These are phyloP conservation scores for Pogonocherus hispidulus DNA, from an alignment of 2,888 invertebrate species.

Conservation along the genomic window DNA sequence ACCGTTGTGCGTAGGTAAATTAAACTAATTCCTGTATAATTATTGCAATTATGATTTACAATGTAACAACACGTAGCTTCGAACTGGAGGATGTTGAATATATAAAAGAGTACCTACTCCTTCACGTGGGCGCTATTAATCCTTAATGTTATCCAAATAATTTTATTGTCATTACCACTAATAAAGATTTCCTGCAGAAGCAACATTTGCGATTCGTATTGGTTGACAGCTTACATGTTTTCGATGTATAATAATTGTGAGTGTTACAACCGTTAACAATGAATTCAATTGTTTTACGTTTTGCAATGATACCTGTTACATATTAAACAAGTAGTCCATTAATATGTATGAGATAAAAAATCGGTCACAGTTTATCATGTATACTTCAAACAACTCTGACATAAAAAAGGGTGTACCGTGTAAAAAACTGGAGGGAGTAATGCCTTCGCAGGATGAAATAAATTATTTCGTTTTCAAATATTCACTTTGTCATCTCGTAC, in stretches of 20 bases:
- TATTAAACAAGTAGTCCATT: background rate
- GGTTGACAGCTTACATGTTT: slow-evolving; percentile 11
- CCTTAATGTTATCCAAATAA: slow-evolving; percentile 46
- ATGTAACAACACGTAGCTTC: slow-evolving; percentile 9
- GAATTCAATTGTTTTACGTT: background rate
- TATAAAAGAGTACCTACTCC: slow-evolving; percentile 10
- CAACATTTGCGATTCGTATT: slow-evolving; percentile 9
- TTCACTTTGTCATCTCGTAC: too few species aligned
- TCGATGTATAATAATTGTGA: background rate
- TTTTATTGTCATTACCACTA: slow-evolving; percentile 48
- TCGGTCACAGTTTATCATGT: background rate
- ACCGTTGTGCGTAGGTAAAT: slow-evolving; percentile 21
- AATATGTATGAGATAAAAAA: slow-evolving; percentile 9
- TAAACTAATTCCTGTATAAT: slow-evolving; percentile 7
- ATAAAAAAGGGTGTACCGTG: too few species aligned
- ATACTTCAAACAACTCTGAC: too few species aligned
- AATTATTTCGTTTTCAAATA: too few species aligned
- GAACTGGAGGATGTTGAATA: slow-evolving; percentile 2
- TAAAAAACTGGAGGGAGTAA: too few species aligned
- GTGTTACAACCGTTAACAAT: slow-evolving; percentile 13
- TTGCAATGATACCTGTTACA: background rate
- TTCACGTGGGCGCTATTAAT: slow-evolving; percentile 42
- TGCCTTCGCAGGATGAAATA: too few species aligned
- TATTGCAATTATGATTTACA: slow-evolving; percentile 30
- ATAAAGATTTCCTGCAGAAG: slow-evolving; percentile 43